A percentile compares a stretch with the other conserved stretches of the same genome.
These are phyloP conservation scores for Monochamus saltuarius DNA, from an alignment of 1,140 invertebrate species.

Conservation along the genomic window DNA sequence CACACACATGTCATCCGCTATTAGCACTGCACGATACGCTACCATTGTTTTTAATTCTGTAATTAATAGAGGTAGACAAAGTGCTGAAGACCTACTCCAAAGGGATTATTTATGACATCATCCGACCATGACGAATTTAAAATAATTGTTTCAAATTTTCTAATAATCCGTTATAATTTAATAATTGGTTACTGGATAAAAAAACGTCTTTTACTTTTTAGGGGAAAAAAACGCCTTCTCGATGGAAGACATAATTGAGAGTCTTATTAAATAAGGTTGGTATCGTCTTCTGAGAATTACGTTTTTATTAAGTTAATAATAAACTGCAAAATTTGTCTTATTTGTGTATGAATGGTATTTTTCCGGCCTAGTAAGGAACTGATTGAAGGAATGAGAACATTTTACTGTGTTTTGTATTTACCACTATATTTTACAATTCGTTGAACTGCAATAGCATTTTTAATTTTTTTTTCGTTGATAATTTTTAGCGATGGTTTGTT, in stretches of 20 bases:
- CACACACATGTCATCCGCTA: slow-evolving; percentile 26
- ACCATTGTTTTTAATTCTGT: slow-evolving; percentile 27
- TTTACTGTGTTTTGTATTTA: too few species aligned
- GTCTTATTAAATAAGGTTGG: background rate
- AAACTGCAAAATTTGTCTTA: background rate
- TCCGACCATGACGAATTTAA: background rate
- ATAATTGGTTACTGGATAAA: background rate
- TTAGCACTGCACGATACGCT: slow-evolving; percentile 13
- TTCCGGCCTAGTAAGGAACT: too few species aligned
- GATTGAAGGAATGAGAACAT: too few species aligned
- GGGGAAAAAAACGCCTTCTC: slow-evolving; percentile 2
- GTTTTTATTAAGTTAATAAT: background rate
- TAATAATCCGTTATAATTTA: background rate
- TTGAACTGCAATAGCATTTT: too few species aligned
- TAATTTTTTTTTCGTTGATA: too few species aligned
- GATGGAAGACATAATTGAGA: too few species aligned
- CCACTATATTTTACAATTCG: too few species aligned
- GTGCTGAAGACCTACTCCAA: slow-evolving; percentile 3
- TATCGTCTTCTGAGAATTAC: background rate
- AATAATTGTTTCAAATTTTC: slow-evolving; percentile 4
- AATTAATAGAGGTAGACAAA: slow-evolving; percentile 14
- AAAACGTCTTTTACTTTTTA: background rate
- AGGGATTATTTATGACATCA: background rate
- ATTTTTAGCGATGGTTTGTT: too few species aligned
- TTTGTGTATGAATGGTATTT: background rate